Conservation (phyloP, 1,140 invertebrate genomes). For the Telenomus remus region DNA sequence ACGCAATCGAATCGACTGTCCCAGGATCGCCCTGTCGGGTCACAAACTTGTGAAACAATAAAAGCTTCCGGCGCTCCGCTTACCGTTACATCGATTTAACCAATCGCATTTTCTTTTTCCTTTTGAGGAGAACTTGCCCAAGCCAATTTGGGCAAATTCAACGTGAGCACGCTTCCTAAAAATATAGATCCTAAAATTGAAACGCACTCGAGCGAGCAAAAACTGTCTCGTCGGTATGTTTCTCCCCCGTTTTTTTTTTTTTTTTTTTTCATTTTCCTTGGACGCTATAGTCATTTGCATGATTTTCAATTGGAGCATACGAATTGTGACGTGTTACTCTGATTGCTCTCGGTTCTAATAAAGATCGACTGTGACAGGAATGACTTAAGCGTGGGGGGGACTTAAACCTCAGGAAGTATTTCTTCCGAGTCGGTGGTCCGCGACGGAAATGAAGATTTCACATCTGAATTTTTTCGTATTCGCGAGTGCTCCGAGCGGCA, state of each 20-base stretch:
- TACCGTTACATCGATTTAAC: slow-evolving; percentile 64
- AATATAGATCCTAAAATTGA: background rate
- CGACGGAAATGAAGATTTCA: slow-evolving; percentile 74
- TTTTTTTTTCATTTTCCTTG: slow-evolving; percentile 7
- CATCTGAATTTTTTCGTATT: slow-evolving; percentile 73
- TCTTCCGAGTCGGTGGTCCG: slow-evolving; percentile 72
- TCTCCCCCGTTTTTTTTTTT: no score
- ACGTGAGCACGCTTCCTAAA: no score
- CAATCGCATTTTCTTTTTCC: slow-evolving; percentile 51
- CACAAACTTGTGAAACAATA: slow-evolving; percentile 75
- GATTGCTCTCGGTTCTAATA: slow-evolving; percentile 56
- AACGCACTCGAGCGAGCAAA: background rate
- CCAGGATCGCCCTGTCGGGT: slow-evolving; percentile 38
- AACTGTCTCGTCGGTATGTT: background rate
- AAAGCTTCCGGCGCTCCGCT: slow-evolving; percentile 70
- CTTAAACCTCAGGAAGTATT: slow-evolving; percentile 71
- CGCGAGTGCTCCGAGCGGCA: slow-evolving; percentile 54
- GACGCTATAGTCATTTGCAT: slow-evolving; percentile 42
- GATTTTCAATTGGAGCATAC: slow-evolving; percentile 46
- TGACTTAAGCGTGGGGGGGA: slow-evolving; percentile 17
- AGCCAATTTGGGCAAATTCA: slow-evolving; percentile 3
- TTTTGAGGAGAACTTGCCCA: slow-evolving; percentile 35
- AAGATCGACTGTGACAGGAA: slow-evolving; percentile 42
- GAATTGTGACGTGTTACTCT: slow-evolving; percentile 43
- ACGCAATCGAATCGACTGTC: slow-evolving; percentile 60